Percentiles rank a stretch among this genome's conserved stretches.
Conservation (phyloP, 2,888 invertebrate genomes). For the Dasysyrphus tricinctus region DNA sequence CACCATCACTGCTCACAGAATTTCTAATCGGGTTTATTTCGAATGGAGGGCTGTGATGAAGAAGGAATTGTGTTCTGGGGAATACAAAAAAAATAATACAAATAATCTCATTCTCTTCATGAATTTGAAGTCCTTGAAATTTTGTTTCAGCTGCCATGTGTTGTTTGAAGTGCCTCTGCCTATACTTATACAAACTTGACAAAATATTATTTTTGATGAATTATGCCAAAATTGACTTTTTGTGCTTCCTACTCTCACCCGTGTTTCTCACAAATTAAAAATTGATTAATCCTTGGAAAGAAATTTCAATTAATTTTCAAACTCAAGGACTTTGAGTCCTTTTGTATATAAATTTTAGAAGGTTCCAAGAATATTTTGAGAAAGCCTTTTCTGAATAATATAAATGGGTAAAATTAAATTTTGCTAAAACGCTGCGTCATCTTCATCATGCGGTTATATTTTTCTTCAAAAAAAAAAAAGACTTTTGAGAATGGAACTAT, state of each 20-base stretch:
- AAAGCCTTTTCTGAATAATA: no score
- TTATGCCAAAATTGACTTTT: no score
- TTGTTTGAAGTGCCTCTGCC: no score
- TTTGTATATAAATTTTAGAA: no score
- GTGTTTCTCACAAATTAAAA: no score
- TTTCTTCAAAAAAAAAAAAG: not conserved
- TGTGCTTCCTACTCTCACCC: no score
- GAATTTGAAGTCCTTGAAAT: not conserved
- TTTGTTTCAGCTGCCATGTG: not conserved
- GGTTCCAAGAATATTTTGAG: no score
- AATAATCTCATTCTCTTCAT: not conserved
- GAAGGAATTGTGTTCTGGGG: conserved; percentile 6
- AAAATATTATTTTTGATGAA: no score
- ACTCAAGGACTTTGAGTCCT: no score
- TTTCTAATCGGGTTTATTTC: conserved; percentile 17
- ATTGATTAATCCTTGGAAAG: no score
- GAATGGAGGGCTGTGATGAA: not conserved
- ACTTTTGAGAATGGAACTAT: not conserved
- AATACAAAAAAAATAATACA: not conserved
- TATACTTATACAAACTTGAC: no score
- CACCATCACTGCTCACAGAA: not conserved
- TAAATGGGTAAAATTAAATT: conserved; percentile 1
- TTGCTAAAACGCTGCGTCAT: not conserved
- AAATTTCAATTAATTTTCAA: no score
- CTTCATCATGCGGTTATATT: not conserved